These are phyloP conservation scores for Parauchenoglanis punctatus DNA, from an alignment of 2,797 vertebrate genomes.

Conservation along the genomic window DNA sequence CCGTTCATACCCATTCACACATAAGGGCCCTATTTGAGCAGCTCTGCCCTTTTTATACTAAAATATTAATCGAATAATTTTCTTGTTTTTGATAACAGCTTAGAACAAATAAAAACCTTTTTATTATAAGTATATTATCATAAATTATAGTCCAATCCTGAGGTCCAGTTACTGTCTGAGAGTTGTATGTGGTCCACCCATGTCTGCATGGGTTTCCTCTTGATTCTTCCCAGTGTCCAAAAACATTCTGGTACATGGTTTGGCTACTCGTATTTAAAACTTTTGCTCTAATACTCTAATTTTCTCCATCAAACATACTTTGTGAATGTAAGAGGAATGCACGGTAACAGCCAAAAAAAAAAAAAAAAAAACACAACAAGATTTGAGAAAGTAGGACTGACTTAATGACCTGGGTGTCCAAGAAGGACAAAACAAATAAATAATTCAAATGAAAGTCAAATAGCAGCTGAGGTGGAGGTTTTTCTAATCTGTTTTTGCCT, in stretches of 20 bases:
- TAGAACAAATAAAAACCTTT: too few species aligned
- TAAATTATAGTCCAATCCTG: background rate
- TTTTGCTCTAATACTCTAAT: too few species aligned
- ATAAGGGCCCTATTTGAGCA: background rate
- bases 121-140: background rate
- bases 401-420: conserved; percentile 56
- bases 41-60: background rate
- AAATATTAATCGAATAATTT: background rate
- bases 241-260: background rate
- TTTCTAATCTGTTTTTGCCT: conserved; percentile 55
- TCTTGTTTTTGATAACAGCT: background rate
- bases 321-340: conserved; percentile 50
- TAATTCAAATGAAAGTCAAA: conserved; percentile 63
- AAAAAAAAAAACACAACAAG: conserved; percentile 17
- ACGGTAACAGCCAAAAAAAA: conserved; percentile 27
- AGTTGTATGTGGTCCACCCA: background rate
- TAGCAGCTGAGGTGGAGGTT: conserved; percentile 57
- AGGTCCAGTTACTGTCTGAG: background rate
- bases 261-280: background rate
- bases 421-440: conserved; percentile 55
- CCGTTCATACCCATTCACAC: background rate
- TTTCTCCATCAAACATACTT: background rate
- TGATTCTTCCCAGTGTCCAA: background rate
- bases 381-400: conserved; percentile 50
- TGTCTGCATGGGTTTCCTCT: background rate